Conservation (phyloP, 2,797 vertebrate species). For the Sciaenops ocellatus region DNA sequence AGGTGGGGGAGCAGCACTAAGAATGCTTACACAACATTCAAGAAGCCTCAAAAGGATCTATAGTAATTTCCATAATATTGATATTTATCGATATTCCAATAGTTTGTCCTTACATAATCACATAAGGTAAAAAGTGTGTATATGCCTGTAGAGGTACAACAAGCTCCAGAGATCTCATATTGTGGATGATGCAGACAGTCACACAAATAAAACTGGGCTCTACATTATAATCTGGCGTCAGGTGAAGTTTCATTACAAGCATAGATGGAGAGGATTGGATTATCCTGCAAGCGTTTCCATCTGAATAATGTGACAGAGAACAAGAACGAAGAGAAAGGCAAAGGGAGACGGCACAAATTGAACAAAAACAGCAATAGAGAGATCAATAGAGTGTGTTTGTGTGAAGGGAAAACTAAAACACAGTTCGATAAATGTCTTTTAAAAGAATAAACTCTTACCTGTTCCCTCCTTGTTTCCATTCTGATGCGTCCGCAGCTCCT, state of each 20-base stretch:
- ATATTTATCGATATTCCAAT: conserved; percentile 55
- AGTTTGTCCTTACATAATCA: conserved; percentile 45
- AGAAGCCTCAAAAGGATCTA: conserved; percentile 31
- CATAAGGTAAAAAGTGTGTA: conserved; percentile 23
- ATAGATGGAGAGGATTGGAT: conserved; percentile 60
- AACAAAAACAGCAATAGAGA: neutral
- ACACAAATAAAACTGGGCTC: conserved; percentile 52
- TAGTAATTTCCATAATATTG: conserved; percentile 29
- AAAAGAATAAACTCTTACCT: conserved; percentile 62
- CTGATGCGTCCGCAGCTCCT: conserved; percentile 84
- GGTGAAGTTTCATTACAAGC: conserved; percentile 68
- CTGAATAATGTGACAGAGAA: conserved; percentile 23
- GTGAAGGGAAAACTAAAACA: conserved; percentile 1
- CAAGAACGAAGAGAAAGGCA: neutral
- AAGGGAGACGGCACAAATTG: neutral
- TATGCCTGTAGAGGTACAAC: conserved; percentile 2
- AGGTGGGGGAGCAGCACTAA: neutral
- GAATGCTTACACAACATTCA: conserved; percentile 9
- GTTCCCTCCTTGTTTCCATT: conserved; percentile 85
- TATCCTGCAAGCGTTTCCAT: conserved; percentile 54
- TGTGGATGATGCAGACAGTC: conserved; percentile 43
- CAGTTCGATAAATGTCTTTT: neutral
- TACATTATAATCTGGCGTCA: conserved; percentile 66
- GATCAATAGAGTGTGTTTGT: conserved; percentile 1
- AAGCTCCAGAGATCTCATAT: conserved; percentile 20